phyloP scores from a whole-genome alignment of 2,113 vertebrate genomes.

The Mesoclemmys tuberculata region DNA sequence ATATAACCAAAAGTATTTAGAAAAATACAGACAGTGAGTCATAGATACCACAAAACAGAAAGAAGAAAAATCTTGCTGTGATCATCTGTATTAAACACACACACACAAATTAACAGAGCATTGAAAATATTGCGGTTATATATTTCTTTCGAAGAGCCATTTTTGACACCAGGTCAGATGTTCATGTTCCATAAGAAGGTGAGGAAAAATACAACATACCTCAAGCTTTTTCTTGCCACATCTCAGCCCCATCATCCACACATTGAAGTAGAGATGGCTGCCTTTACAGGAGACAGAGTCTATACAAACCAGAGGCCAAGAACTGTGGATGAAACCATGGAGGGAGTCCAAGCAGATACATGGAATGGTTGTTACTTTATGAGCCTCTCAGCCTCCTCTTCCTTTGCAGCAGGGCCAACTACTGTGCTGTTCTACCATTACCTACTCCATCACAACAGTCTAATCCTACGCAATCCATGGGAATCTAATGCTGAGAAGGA shows the following conservation, averaged over 20 bases:
- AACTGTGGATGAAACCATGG: background rate
- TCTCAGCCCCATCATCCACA: background rate
- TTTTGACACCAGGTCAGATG: background rate
- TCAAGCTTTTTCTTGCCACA: background rate
- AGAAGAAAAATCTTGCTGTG: background rate
- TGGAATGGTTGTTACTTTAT: background rate
- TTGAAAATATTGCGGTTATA: background rate
- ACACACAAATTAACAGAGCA: background rate
- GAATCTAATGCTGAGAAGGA: background rate
- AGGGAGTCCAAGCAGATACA: background rate
- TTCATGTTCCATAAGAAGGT: background rate
- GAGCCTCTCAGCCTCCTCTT: background rate
- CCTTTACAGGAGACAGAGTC: background rate
- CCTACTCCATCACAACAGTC: background rate
- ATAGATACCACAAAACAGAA: background rate
- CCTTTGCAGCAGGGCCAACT: background rate
- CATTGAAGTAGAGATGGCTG: background rate
- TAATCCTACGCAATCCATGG: background rate
- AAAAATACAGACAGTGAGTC: slow-evolving; percentile 1
- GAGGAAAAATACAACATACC: background rate
- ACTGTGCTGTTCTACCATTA: background rate
- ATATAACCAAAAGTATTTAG: slow-evolving; percentile 11
- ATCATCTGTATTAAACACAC: background rate
- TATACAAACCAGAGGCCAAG: background rate
- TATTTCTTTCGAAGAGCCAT: background rate